Conservation (phyloP, 2,797 vertebrate genomes). For the Characodon lateralis region DNA sequence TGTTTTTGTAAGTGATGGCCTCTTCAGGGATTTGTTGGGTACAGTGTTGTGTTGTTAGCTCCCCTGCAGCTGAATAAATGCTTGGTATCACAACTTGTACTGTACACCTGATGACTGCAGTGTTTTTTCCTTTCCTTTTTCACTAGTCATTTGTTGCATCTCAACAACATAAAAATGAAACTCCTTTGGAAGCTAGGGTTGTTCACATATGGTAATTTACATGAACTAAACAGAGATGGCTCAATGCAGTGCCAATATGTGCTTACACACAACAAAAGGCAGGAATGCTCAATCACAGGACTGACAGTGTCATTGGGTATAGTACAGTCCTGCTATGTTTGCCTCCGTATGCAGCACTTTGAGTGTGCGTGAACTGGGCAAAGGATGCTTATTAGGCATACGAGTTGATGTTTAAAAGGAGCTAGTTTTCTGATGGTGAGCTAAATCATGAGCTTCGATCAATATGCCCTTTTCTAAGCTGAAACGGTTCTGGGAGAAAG, state of each 20-base stretch:
- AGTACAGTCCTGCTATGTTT: background rate
- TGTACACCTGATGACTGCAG: background rate
- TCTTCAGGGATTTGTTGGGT: slow-evolving; percentile 30
- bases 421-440: slow-evolving; percentile 24
- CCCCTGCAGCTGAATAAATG: slow-evolving; percentile 28
- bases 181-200: background rate
- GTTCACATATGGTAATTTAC: background rate
- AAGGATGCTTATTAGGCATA: background rate
- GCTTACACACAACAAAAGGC: background rate
- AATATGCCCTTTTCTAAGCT: background rate
- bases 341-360: background rate
- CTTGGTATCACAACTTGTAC: slow-evolving; percentile 35
- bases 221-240: background rate
- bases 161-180: background rate
- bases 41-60: slow-evolving; percentile 30
- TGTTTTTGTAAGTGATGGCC: slow-evolving; percentile 22
- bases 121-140: background rate
- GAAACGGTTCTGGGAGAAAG: background rate
- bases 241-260: background rate
- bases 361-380: background rate
- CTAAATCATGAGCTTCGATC: slow-evolving; percentile 21
- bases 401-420: background rate
- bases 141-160: background rate
- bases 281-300: background rate
- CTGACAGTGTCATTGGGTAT: background rate